Base-by-base conservation (phyloP, 2,113 vertebrate genomes). In the Antennarius striatus region DNA sequence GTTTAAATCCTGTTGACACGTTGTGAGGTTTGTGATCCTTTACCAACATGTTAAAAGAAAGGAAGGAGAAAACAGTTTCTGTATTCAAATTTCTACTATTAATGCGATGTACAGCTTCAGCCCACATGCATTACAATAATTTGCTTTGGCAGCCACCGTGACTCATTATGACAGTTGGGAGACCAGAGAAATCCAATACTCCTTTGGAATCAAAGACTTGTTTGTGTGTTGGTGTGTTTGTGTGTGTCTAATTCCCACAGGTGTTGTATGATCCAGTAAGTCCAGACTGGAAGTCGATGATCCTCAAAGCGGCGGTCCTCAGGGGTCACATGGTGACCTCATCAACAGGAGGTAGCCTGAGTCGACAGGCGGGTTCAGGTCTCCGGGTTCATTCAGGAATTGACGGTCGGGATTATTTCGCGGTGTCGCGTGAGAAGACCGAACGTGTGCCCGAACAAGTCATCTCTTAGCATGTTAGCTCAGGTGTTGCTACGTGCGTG, bases 251-350 rank as follows among this genome's bases (percentile, higher is more conserved):
- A 75, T 67, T 79, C 77, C 76, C 75, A 70, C 4, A 55, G 66
- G 80, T 80, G 64, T 74, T 54, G 58, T 73, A 42, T 63, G 73
- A 84, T 80, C 71, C 85, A 56, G 75, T 80, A 73, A 77, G 47
- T 75, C 63, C 83, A 71, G 77, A 72, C 80, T 67, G 16, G 32
- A 75, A 65, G 57, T 80, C 75, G 80, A 58, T 66, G 88, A 90
- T 86, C 77, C 52, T 48, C 45, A 48, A 60, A 64, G 73, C 71
- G 17, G 81, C 72, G 73, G 74, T 47, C 58, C 73, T 62, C 60
- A 54, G 79, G 49, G 48, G 72, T 81, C 79, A 72, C 63, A 77
- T 80, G 61, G 84, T 54, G 61, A 22, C 32, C 32, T 2, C 32
- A 36, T 36, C 32, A 2, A 7, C 17, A 40, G 54, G 58, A 68